Evolutionary conservation across 2,113 vertebrate species (phyloP), one percentile per base, ranked within the genome.

Genomic region (Burhinus oedicnemus): DNA sequence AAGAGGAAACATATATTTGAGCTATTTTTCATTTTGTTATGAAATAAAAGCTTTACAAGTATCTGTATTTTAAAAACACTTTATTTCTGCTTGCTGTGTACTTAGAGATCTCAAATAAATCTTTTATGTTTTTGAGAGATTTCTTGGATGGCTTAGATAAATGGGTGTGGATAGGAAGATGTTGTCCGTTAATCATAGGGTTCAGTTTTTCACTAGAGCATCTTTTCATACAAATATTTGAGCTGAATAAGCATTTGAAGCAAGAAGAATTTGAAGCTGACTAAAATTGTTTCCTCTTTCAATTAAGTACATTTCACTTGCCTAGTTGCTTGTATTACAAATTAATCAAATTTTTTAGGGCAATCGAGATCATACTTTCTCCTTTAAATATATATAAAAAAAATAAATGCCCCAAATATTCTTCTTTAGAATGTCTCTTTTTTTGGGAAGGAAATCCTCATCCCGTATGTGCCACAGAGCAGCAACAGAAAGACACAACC

Each of bases 201-300:
- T 76, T 93, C 77, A 38, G 6, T 83, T 91, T 96, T 94, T 95
- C 87, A 93, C 62, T n/a, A 80, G 42, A 91, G 34, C 66, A 89
- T 97, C 83, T 83, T 95, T 89, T 87, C 54, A 22, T 42, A 80
- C 58, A 74, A 91, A 77, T 75, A 83, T 85, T 95, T 88, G 58
- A 91, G 54, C 84, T 89, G 66, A 97, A 89, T 66, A 95, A 85
- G 74, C 38, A 61, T 61, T 40, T 78, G 86, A 95, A 92, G 70
- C 11, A 79, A 79, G 83, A 87, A 54, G 74, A 89, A 91, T 87
- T 78, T 79, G 77, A 79, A 91, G 61, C 27, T 64, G n/a, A 92
- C 60, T 90, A 61, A 94, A 87, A 87, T 69, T 2, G 85, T 79
- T 95, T 96, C 82, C 64, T 89, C 58, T 89, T 90, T 91, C 55